Evolutionary conservation across 2,888 invertebrate genomes (phyloP).

Genomic region (Timema cristinae): DNA sequence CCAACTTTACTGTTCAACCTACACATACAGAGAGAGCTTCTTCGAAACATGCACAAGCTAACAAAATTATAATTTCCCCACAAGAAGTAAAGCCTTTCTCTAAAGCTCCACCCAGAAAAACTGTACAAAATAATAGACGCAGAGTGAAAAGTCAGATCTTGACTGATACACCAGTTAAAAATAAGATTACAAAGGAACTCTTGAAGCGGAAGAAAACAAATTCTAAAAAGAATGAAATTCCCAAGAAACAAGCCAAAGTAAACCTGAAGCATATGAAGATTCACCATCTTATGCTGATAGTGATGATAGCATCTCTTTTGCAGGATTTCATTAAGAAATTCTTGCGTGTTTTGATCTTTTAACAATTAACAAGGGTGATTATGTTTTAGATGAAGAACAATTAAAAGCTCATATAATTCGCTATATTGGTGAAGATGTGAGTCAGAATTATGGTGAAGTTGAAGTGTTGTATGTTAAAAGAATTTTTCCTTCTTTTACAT

Average conservation of each 20-base stretch:
- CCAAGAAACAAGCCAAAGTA: background rate
- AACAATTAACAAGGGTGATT: background rate
- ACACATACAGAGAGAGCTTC: background rate
- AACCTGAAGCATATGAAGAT: background rate
- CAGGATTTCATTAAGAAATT: background rate
- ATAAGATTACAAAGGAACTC: conserved; percentile 1
- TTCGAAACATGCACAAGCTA: background rate
- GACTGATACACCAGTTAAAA: background rate
- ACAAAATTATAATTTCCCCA: background rate
- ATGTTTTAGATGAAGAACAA: conserved; percentile 2
- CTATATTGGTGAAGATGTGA: conserved; percentile 3
- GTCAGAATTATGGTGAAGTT: background rate
- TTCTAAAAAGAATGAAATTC: background rate
- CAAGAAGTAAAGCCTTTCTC: background rate
- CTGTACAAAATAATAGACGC: background rate
- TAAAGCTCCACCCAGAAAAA: background rate
- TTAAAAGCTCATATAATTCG: background rate
- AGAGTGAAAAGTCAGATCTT: background rate
- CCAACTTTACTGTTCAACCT: background rate
- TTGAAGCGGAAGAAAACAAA: background rate
- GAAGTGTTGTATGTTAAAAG: conserved; percentile 5
- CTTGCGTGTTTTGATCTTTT: background rate
- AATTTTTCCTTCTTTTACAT: background rate
- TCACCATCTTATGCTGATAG: background rate
- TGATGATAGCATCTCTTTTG: conserved; percentile 4